A percentile compares a stretch with the other conserved stretches of the same genome.
phyloP scores from a whole-genome alignment of 2,888 invertebrate genomes.

The Apomyelois bistriatella region DNA sequence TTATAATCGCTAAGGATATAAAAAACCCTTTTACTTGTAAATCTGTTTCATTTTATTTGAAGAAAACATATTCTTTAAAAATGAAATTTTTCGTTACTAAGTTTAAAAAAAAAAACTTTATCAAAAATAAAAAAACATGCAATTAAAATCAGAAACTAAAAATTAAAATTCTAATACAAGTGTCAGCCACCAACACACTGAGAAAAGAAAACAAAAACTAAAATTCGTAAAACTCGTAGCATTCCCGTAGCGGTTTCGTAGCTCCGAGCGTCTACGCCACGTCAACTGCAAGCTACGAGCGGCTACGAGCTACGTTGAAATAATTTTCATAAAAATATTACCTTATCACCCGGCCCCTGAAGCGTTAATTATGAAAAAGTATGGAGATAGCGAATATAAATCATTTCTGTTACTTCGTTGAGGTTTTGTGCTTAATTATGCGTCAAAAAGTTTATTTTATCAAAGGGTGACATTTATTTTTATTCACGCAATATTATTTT shows the following conservation, averaged over 20 bases:
- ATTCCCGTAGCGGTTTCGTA: neutral
- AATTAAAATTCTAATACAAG: too few relatives aligned
- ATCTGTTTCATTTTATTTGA: too few relatives aligned
- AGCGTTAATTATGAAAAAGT: slow-evolving; percentile 8
- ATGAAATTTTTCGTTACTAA: too few relatives aligned
- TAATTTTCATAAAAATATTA: slow-evolving; percentile 22
- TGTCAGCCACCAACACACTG: too few relatives aligned
- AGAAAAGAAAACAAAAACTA: neutral
- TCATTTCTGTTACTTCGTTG: neutral
- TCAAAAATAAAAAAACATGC: too few relatives aligned
- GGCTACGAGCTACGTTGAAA: slow-evolving; percentile 7
- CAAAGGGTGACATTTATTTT: neutral
- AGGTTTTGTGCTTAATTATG: neutral
- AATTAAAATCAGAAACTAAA: too few relatives aligned
- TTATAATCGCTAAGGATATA: too few relatives aligned
- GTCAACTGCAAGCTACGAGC: neutral
- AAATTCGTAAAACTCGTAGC: neutral
- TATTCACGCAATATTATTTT: too few relatives aligned
- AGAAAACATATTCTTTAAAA: too few relatives aligned
- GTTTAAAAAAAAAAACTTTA: too few relatives aligned
- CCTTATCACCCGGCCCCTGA: slow-evolving; percentile 8
- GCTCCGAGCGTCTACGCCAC: neutral
- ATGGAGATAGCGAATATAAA: slow-evolving; percentile 6
- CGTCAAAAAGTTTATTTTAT: neutral
- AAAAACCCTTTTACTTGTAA: too few relatives aligned